Conservation (phyloP, 2,888 invertebrate genomes). For the Muscina levida region DNA sequence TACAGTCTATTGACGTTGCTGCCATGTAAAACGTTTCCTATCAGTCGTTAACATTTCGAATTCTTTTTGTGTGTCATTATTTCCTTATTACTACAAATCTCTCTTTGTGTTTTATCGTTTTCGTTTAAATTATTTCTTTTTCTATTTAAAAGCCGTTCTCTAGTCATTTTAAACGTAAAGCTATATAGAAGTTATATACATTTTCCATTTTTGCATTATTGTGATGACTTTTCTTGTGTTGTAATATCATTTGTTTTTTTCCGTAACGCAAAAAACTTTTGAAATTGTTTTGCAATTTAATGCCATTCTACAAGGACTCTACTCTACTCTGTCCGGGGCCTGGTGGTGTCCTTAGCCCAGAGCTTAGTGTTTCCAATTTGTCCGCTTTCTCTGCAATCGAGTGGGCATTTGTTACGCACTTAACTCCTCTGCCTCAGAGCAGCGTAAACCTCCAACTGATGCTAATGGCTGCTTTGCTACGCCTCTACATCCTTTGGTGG, state of each 20-base stretch:
- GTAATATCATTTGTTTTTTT: neutral
- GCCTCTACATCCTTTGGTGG: neutral
- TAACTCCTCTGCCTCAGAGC: slow-evolving; percentile 2
- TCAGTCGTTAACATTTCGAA: no score
- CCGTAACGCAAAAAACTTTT: neutral
- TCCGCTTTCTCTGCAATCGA: neutral
- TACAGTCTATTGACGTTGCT: no score
- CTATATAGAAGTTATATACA: no score
- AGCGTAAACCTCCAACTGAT: neutral
- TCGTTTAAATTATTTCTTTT: no score
- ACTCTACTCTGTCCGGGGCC: neutral
- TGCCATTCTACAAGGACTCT: neutral
- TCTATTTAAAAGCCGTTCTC: no score
- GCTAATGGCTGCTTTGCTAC: neutral
- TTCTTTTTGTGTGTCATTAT: no score
- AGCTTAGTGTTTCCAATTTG: neutral
- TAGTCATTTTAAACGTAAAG: no score
- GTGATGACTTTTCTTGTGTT: no score
- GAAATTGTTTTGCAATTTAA: slow-evolving; percentile 25
- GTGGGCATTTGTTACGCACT: neutral
- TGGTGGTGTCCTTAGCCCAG: neutral
- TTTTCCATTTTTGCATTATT: slow-evolving; percentile 2
- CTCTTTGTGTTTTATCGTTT: no score
- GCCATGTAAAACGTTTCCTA: no score
- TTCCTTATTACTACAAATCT: no score